phyloP scores from a whole-genome alignment of 1,140 invertebrate species.

The Ceratoteleas bidentatus region DNA sequence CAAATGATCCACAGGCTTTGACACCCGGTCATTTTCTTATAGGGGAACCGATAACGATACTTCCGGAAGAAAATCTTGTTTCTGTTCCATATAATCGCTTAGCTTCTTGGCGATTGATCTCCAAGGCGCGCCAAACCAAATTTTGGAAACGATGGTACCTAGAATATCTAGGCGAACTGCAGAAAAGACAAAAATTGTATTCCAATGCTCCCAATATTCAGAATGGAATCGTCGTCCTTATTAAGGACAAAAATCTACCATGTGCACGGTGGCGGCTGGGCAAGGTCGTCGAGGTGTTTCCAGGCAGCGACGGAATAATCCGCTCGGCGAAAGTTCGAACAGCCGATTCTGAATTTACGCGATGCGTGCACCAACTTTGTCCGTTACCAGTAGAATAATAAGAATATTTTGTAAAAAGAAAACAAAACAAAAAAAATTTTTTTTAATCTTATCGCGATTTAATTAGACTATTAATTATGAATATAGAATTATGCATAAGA shows the following conservation, averaged over 20 bases:
- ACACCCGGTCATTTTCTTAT: slow-evolving; percentile 11
- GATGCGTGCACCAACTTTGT: no score
- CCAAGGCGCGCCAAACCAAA: slow-evolving; percentile 47
- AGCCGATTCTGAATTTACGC: no score
- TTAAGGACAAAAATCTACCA: slow-evolving; percentile 24
- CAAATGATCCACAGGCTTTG: slow-evolving; percentile 14
- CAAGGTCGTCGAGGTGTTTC: no score
- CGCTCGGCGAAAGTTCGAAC: no score
- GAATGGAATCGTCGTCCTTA: slow-evolving; percentile 14
- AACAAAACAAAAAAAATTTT: no score
- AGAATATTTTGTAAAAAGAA: no score
- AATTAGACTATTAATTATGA: no score
- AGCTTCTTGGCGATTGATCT: neutral
- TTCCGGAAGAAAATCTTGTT: slow-evolving; percentile 3
- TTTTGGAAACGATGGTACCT: slow-evolving; percentile 66
- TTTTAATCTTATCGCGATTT: no score
- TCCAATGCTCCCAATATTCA: slow-evolving; percentile 27
- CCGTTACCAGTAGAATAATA: no score
- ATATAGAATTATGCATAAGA: no score
- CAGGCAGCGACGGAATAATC: no score
- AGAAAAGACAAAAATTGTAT: slow-evolving; percentile 71
- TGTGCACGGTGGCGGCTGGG: no score
- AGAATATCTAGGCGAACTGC: slow-evolving; percentile 67
- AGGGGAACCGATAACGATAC: neutral
- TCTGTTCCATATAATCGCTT: slow-evolving; percentile 8